Evolutionary conservation across 2,888 invertebrate genomes (phyloP), one percentile per base, ranked within the genome.

Genomic region (Ecliptopera silaceata): DNA sequence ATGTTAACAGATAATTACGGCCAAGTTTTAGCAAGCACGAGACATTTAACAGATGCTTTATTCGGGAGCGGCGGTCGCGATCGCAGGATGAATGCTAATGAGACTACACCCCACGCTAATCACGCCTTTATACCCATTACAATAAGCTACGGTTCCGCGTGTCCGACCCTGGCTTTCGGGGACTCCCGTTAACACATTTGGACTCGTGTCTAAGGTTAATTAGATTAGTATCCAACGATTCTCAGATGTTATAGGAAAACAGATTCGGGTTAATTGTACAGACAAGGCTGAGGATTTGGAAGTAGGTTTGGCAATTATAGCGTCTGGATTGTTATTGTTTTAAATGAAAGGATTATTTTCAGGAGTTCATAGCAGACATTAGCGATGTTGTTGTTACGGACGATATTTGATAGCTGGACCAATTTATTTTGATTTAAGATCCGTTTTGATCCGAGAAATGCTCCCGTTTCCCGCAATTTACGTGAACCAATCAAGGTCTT

Each of bases 1-100:
- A 88, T 91, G 89, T 91, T 90, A 90, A 90, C 91, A 91, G 90
- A 91, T 91, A 90, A 91, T 91, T 90, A 90, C 84, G 82, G 79
- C 80, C 80, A 89, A 90, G 89, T 89, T 89, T 88, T 81, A 85
- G 85, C 86, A 81, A 85, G 86, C 86, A 86, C 87, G 88, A 88
- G 90, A 91, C 89, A 90, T 91, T 91, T 91, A 91, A 88, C 91
- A 89, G 90, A 88, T 89, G 91, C 87, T 91, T 90, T 86, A 86
- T 87, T 87, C 84, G 85, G 84, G 84, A 81, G 82, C 84, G 85
- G 84, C 82, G 82, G 86, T 82, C 86, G 87, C 88, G 88, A 81
- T 84, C 89, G 87, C 83, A 82, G 84, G 81, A 83, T 88, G 90
- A 91, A 91, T 91, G 83, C 83, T 90, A 91, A 91, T 91, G 88